A percentile compares a stretch with the other conserved stretches of the same genome.
phyloP scores from a whole-genome alignment of 2,888 invertebrate genomes.

The Meghimatium bilineatum region DNA sequence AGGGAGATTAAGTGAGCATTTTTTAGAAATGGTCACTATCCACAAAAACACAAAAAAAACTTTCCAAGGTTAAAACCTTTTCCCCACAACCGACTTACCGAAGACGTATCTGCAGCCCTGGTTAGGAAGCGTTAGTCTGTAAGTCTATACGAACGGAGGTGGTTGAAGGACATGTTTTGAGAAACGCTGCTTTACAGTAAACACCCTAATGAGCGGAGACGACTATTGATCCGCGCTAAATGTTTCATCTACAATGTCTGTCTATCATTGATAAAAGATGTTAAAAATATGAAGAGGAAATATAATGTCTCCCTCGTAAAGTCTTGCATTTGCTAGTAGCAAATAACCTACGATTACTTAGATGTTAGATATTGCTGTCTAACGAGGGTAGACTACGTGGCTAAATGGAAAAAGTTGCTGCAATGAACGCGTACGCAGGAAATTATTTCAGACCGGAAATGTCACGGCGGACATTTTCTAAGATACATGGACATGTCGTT shows the following conservation, averaged over 20 bases:
- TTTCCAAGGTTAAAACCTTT: no score
- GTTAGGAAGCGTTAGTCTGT: no score
- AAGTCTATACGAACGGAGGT: no score
- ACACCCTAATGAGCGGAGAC: no score
- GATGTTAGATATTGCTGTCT: constrained; percentile 9
- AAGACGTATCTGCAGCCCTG: no score
- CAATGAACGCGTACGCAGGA: constrained; percentile 18
- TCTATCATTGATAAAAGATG: background rate
- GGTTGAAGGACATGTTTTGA: no score
- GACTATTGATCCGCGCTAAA: no score
- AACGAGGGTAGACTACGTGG: constrained; percentile 14
- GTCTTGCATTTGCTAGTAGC: background rate
- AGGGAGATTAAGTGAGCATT: no score
- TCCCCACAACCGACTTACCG: no score
- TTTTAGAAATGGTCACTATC: no score
- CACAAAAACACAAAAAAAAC: no score
- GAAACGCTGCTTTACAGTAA: no score
- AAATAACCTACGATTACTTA: background rate
- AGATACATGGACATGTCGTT: constrained; percentile 12
- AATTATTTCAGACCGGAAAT: constrained; percentile 29
- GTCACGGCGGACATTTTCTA: background rate
- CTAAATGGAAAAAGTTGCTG: constrained; percentile 5
- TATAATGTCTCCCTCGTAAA: background rate
- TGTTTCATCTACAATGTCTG: background rate
- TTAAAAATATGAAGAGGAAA: background rate